Base-by-base conservation (phyloP, 2,888 invertebrate genomes). In the Lycophotia porphyrea region DNA sequence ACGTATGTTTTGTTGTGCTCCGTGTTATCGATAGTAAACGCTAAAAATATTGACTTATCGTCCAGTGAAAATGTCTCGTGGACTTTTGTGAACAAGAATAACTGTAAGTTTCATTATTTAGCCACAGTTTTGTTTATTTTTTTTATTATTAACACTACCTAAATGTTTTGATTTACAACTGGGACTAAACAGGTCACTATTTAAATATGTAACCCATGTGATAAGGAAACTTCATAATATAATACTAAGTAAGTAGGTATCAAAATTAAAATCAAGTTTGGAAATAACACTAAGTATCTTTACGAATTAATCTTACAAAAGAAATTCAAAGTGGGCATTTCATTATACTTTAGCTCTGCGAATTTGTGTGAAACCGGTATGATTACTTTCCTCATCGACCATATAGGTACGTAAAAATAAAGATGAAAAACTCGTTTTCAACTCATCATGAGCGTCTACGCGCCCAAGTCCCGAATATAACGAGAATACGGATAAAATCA, bases 71-170 rank as follows among this genome's bases (percentile, higher is more conserved):
- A 61, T 74, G 87, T 88, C n/a, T 47, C 49, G 27, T 96, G 96
- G 96, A 93, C 86, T 36, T 90, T 96, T 74, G 88, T 90, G 74
- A 96, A 94, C 85, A 87, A 86, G 42, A 96, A 96, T 90, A 93
- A 92, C 89, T 92, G 96, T 96, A 90, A 96, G 96, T 95, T 78
- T 55, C 27, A 55, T 31, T 63, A 44, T 70, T 68, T 65, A 66
- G 67, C 49, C 21, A 24, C 1, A 5, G n/a, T 52, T 76, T 78
- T 69, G 24, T 68, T 68, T 13, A 63, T 61, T 61, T 61, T 61
- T 52, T 15, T 36, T 70, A 34, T n/a, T 49, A 36, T 49, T 49
- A 49, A 63, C 31, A 66, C 15, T 47, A 8, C 61, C 58, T 15
- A 64, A 5, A 72, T 52, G 44, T 34, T 84, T 84, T 44, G 1